Conservation (phyloP, 2,797 vertebrate genomes). For the Artibeus jamaicensis region DNA sequence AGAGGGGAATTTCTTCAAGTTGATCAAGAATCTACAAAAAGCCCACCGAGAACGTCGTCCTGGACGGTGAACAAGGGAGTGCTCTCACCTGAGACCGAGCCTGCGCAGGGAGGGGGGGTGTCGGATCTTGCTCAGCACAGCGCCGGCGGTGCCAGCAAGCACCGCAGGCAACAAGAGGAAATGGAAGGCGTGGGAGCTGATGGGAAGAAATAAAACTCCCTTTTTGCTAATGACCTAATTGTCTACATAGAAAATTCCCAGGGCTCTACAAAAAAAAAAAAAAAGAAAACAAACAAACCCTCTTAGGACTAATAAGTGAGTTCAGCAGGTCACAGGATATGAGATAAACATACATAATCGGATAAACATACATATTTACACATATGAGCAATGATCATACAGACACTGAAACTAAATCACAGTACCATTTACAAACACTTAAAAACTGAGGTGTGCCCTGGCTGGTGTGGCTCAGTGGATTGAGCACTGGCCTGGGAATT, state of each 20-base stretch:
- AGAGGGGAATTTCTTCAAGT: neutral
- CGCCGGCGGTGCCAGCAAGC: too few species aligned
- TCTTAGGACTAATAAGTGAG: neutral
- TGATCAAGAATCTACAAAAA: neutral
- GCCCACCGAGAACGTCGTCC: neutral
- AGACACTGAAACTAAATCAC: neutral
- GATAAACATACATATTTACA: neutral
- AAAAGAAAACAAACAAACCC: too few species aligned
- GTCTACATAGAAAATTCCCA: neutral
- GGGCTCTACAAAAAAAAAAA: neutral
- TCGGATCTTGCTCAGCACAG: fast-evolving
- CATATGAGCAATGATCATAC: neutral
- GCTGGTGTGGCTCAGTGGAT: too few species aligned
- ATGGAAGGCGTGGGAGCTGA: neutral
- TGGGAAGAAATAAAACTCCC: neutral
- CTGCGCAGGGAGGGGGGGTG: too few species aligned
- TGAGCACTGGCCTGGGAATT: too few species aligned
- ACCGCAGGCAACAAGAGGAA: neutral
- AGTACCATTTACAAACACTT: neutral
- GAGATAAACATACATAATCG: neutral
- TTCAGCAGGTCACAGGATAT: neutral
- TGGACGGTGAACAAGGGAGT: neutral
- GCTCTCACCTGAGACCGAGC: neutral
- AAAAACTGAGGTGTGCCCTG: neutral
- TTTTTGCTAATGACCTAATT: neutral